Base-by-base conservation (phyloP, 2,113 vertebrate genomes). In the Sebastes schlegelii region DNA sequence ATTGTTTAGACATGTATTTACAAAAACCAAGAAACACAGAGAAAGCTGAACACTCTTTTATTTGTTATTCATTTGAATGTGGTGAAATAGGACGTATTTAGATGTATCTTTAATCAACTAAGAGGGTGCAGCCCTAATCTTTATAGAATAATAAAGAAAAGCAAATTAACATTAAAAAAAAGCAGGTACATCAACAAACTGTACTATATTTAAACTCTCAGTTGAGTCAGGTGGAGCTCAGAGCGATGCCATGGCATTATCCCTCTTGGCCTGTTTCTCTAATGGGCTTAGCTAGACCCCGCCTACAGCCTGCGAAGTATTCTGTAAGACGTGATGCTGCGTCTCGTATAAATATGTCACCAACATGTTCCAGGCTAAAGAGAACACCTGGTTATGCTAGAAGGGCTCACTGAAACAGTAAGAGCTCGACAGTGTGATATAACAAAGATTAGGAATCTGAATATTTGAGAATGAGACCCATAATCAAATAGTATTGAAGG, bases 261-360 rank as follows among this genome's bases (percentile, higher is more conserved):
- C 93, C 81, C 48, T 62, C 85, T 91, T 94, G 92, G 75, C 94
- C 94, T 94, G 90, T 68, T 94, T 95, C 80, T 89, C 12, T 96
- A 95, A 96, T 94, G 75, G 89, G 92, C 83, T 95, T 95, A 94
- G 40, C 54, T 4, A 2, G 46, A 52, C 55, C 67, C 64, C 74
- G 26, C 89, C 86, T 72, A 34, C 77, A 77, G 62, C 57, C 89
- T 83, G 67, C n/a, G 70, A 75, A 66, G 62, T 64, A 6, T 48
- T 71, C 55, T 8, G 16, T 66, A 80, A 88, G 85, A 88, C 55
- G 5, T 8, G 45, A 55, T 13, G 19, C 70, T 66, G 49, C 26
- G 3, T 57, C 79, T 58, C 5, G 2, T 65, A 62, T 79, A 74
- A 77, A 87, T 77, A 55, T 69, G 46, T 61, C 11, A 55, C 21